Evolutionary conservation across 2,888 invertebrate genomes (phyloP).

Genomic region (Lochmaea capreae): DNA sequence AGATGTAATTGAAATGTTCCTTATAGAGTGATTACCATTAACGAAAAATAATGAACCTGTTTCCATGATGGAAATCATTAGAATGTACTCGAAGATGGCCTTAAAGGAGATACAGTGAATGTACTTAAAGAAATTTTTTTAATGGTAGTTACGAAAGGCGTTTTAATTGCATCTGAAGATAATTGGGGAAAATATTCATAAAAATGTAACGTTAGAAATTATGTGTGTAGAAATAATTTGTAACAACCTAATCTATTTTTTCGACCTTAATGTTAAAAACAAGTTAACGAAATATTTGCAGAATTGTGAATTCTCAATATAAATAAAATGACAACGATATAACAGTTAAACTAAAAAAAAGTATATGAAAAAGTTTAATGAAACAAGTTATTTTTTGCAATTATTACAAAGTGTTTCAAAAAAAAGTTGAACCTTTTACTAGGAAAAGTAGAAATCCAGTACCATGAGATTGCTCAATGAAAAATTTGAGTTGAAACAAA

Average conservation of each 20-base stretch:
- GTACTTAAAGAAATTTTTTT: constrained; percentile 5
- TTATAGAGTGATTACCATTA: constrained; percentile 14
- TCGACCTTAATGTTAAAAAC: not conserved
- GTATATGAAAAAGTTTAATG: too few species aligned
- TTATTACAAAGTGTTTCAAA: too few species aligned
- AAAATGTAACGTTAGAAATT: not conserved
- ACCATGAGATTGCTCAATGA: too few species aligned
- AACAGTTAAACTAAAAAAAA: too few species aligned
- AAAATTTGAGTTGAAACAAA: too few species aligned
- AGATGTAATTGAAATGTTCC: constrained; percentile 15
- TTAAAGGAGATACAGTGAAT: not conserved
- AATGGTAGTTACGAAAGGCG: not conserved
- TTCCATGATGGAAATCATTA: constrained; percentile 2
- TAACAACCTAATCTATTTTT: not conserved
- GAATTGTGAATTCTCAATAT: too few species aligned
- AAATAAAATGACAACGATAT: too few species aligned
- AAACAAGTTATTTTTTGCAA: too few species aligned
- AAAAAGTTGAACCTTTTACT: too few species aligned
- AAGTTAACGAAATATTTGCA: too few species aligned
- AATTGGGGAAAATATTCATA: not conserved
- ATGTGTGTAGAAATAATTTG: not conserved
- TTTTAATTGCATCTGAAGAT: constrained; percentile 13
- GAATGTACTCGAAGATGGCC: not conserved
- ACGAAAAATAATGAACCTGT: constrained; percentile 11
- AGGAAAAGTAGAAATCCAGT: too few species aligned